Base-by-base conservation (phyloP, 2,797 vertebrate species). In the Spea hammondii region DNA sequence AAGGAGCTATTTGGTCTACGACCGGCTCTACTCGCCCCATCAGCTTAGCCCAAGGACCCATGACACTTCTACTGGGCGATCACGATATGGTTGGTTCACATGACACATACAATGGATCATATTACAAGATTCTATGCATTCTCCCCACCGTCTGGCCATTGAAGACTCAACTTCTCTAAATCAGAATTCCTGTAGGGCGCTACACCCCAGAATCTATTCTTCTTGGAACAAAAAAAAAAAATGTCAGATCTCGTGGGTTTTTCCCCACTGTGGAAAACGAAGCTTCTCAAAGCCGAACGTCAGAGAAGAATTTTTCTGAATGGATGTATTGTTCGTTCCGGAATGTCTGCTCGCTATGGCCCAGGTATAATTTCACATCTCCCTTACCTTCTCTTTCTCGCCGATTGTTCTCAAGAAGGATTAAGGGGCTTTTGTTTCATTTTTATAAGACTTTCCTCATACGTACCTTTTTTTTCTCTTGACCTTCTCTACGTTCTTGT, bases 311-410 rank as follows among this genome's bases (percentile, higher is more conserved):
- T 51, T 65, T 59, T 72, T 72, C 64, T 81, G 75, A 82, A 82
- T 73, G 65, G 13, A 7, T 14, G 44, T 48, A 73, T 82, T 82
- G 80, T 82, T n/a, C 13, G 14, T 55, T n/a, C 5, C 8, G 75
- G 80, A 82, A 77, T 82, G 80, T 78, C 65, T 82, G 45, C 12
- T 60, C 70, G 12, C 75, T 64, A 60, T 51, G 64, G 48, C 51
- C 9, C 70, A 82, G 80, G 70, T 82, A 74, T 82, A 77, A 77
- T 69, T 69, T 77, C 73, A 77, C 79, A 72, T 60, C 65, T 45
- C 49, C 70, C 60, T 74, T 71, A 74, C 75, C 70, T 74, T 82
- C 70, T 59, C 65, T 80, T 82, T 81, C 79, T 64, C 64, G 7
- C 48, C 69, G 51, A 72, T 60, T 67, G 50, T 72, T 72, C 68